Evolutionary conservation across 2,888 invertebrate species (phyloP).

Genomic region (Anodontia alba): DNA sequence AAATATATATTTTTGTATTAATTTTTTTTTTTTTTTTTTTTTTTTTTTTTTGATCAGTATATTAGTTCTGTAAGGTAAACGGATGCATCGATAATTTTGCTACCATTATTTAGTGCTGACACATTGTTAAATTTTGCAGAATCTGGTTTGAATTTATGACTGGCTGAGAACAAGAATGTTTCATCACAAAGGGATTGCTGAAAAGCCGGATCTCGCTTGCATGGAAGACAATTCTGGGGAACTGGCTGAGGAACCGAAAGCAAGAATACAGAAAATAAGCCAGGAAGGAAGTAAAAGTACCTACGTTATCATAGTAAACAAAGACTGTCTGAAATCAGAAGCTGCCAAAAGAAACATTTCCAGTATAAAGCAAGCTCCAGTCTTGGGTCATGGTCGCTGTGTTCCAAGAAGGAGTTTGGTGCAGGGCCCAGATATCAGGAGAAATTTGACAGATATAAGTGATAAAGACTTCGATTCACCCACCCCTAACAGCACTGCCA

Average conservation of each 20-base stretch:
- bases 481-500: background rate
- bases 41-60: no score
- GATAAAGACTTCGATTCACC: slow-evolving; percentile 55
- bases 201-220: background rate
- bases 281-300: slow-evolving; percentile 64
- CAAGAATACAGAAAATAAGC: slow-evolving; percentile 59
- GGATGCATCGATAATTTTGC: no score
- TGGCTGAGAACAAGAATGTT: background rate
- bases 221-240: slow-evolving; percentile 65
- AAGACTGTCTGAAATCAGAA: slow-evolving; percentile 52
- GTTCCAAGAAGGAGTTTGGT: background rate
- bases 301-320: slow-evolving; percentile 67
- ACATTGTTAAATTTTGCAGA: no score
- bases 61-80: no score
- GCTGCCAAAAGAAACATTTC: slow-evolving; percentile 20
- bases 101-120: no score
- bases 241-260: slow-evolving; percentile 52
- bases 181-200: background rate
- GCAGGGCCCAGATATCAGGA: background rate
- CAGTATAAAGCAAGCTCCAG: slow-evolving; percentile 13
- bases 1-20: no score
- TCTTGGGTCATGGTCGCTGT: background rate
- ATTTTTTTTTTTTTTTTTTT: no score
- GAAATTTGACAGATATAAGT: background rate
- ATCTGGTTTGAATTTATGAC: no score